Conservation (phyloP, 1,140 invertebrate species). For the Zaprionus davidi region DNA sequence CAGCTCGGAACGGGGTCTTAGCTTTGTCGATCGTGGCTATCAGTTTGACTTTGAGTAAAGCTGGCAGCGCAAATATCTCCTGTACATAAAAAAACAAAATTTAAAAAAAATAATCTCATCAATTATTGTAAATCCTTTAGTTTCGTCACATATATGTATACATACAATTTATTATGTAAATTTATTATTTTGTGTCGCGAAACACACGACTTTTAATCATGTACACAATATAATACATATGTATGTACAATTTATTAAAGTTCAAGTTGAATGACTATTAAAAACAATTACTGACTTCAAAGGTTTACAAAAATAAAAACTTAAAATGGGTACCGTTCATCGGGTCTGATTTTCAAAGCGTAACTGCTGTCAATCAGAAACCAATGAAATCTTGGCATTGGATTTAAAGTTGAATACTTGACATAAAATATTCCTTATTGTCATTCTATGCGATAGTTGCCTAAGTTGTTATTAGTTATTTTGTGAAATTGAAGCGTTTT, state of each 20-base stretch:
- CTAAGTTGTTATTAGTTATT: not conserved
- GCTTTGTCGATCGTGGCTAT: constrained; percentile 77
- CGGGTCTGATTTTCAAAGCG: too few relatives aligned
- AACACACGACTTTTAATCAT: constrained; percentile 14
- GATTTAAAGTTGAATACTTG: not conserved
- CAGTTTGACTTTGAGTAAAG: constrained; percentile 73
- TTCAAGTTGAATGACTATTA: constrained; percentile 19
- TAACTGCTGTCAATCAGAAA: too few relatives aligned
- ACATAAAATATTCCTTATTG: not conserved
- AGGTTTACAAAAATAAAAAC: not conserved
- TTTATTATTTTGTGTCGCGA: constrained; percentile 34
- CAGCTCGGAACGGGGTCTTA: constrained; percentile 68
- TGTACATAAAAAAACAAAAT: constrained; percentile 37
- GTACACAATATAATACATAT: constrained; percentile 19
- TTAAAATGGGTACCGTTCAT: not conserved
- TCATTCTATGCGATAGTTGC: not conserved
- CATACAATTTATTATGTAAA: constrained; percentile 25
- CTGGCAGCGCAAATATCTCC: constrained; percentile 11
- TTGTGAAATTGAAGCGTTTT: not conserved
- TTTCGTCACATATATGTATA: constrained; percentile 4
- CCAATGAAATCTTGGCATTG: not conserved
- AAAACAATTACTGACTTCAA: not conserved
- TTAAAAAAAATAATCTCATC: not conserved
- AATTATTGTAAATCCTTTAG: constrained; percentile 33
- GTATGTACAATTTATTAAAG: constrained; percentile 38